phyloP scores from a whole-genome alignment of 2,113 vertebrate genomes.

The Odobenus rosmarus region DNA sequence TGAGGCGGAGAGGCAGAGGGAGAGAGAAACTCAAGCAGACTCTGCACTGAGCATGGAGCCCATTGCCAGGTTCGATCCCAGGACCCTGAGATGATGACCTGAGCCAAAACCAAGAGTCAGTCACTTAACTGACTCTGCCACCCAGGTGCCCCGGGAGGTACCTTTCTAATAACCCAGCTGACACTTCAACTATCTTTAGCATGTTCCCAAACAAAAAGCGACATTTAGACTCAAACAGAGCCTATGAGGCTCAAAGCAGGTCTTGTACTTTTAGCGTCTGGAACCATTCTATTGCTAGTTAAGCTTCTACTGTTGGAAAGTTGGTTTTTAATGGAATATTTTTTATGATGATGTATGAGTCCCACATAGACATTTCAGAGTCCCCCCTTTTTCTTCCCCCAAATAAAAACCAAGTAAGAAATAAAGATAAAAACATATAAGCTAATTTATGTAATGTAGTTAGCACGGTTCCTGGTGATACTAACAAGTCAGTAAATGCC shows the following conservation, averaged over 20 bases:
- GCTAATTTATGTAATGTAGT: neutral
- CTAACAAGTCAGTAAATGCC: neutral
- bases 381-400: neutral
- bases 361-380: neutral
- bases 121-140: neutral
- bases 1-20: neutral
- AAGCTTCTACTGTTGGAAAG: neutral
- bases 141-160: neutral
- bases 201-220: neutral
- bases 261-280: neutral
- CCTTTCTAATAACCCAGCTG: neutral
- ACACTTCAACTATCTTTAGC: neutral
- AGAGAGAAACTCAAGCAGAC: neutral
- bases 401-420: neutral
- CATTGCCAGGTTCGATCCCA: neutral
- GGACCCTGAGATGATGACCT: neutral
- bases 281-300: neutral
- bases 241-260: neutral
- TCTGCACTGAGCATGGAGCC: neutral
- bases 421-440: neutral
- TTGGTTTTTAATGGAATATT: neutral
- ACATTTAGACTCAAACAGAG: neutral
- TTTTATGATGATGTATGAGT: neutral
- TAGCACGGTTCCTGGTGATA: neutral
- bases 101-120: neutral